Conservation (phyloP, 2,797 vertebrate species). For the Danionella dracula region DNA sequence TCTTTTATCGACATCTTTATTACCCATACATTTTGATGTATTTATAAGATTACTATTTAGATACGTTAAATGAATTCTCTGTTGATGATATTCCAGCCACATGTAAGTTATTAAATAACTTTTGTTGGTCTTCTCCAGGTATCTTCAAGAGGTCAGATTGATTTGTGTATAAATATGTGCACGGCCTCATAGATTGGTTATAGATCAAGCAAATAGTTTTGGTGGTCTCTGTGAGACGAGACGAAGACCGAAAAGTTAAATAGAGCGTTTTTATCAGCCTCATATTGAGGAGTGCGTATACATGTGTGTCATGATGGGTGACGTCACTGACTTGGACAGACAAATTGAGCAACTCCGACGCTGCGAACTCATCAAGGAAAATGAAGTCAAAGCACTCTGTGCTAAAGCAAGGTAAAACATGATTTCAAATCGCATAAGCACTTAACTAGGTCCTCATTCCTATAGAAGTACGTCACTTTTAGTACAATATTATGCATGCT, state of each 20-base stretch:
- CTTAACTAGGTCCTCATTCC: too few relatives aligned
- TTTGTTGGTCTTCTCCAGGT: rapidly evolving
- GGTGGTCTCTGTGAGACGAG: constrained; percentile 20
- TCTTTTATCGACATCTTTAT: too few relatives aligned
- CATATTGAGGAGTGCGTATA: constrained; percentile 8
- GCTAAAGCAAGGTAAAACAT: constrained; percentile 94
- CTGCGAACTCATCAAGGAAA: constrained; percentile 94
- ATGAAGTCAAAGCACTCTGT: constrained; percentile 91
- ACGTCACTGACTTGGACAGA: constrained; percentile 91
- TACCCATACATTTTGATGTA: too few relatives aligned
- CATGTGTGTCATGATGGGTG: constrained; percentile 74
- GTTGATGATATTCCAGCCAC: too few relatives aligned
- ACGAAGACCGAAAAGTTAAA: background rate
- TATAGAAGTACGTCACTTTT: too few relatives aligned
- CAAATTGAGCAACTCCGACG: constrained; percentile 91
- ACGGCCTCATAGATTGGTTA: background rate
- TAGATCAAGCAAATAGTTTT: background rate
- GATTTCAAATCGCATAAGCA: too few relatives aligned
- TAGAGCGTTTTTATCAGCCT: background rate
- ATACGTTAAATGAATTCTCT: too few relatives aligned
- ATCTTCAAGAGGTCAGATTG: too few relatives aligned
- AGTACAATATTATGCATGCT: background rate
- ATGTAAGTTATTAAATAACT: too few relatives aligned
- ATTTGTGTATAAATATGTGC: background rate
- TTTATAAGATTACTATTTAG: too few relatives aligned